A percentile compares a stretch with the other conserved stretches of the same genome.
These are phyloP conservation scores for Mesocricetus auratus DNA, from an alignment of 2,113 vertebrate species.

Conservation along the genomic window DNA sequence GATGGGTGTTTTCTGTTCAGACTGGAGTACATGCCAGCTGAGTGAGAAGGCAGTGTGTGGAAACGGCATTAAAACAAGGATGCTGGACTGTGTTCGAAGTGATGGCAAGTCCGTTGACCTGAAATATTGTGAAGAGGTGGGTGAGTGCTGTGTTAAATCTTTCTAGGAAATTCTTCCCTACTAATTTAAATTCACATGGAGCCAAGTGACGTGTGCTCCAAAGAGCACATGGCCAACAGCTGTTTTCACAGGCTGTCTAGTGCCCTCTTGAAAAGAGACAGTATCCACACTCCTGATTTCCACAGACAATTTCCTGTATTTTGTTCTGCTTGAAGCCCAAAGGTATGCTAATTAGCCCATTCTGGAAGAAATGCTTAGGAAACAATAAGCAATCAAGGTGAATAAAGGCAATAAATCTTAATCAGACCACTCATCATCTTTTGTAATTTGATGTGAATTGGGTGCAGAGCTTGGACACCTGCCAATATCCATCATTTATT, in stretches of 20 bases:
- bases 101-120: conserved; percentile 97
- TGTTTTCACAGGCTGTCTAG: conserved; percentile 82
- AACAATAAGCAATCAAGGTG: conserved; percentile 88
- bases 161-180: conserved; percentile 67
- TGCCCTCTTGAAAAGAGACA: conserved; percentile 77
- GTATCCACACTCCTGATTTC: conserved; percentile 76
- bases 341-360: conserved; percentile 83
- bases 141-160: conserved; percentile 74
- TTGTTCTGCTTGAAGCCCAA: conserved; percentile 75
- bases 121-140: conserved; percentile 95
- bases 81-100: conserved; percentile 98
- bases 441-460: conserved; percentile 85
- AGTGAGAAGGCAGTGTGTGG: conserved; percentile 97
- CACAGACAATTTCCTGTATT: conserved; percentile 79
- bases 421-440: conserved; percentile 85
- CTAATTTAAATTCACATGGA: conserved; percentile 75
- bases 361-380: conserved; percentile 81
- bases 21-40: conserved; percentile 99
- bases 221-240: conserved; percentile 67
- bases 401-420: conserved; percentile 88
- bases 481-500: conserved; percentile 84
- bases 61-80: conserved; percentile 95
- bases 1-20: conserved; percentile 85
- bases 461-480: conserved; percentile 80
- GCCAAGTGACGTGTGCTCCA: conserved; percentile 32